Base-by-base conservation (phyloP, 2,888 invertebrate genomes). In the Leucophenga montana region DNA sequence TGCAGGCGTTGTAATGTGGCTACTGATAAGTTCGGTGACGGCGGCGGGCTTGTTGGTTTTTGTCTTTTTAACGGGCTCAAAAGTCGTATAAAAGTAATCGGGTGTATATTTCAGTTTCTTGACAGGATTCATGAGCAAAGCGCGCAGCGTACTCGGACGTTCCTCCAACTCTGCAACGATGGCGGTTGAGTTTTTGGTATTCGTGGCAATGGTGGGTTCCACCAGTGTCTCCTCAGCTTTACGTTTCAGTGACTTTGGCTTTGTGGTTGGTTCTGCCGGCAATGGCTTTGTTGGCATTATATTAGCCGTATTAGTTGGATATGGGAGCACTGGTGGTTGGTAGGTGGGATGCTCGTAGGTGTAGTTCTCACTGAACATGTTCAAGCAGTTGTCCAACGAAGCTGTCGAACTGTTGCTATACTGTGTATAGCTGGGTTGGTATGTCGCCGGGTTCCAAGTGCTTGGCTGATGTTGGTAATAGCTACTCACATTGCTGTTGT, bases 91-190 rank as follows among this genome's bases (percentile, higher is more conserved):
- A 74, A 85, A 88, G 50, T 88, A 88, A 22, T 88, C 85, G 8
- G 89, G 86, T 5, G 84, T 82, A 68, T 89, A 87, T 71, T 87
- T 87, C 1, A 87, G 74, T 70, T 88, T 89, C 77, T 87, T 87
- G 0, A 80, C 81, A 16, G 89, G 89, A 77, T 88, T 88, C 3
- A 90, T 91, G 68, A 93, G 86, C 66, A 93, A 83, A 0, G 92
- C 91, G 75, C 93, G 89, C 20, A 93, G 84, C 54, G 92, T 92
- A 73, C 87, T 87, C 16, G 88, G 87, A 1, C 82, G 77, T 65
- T 86, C 88, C 46, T 82, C 81, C 1, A 78, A 74, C 62, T 75
- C 73, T 39, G 78, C 75, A n/a, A 50, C 27, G 27, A 77, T 77
- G 62, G 76, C 73, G 9, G 76, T 44, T 3, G 44, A 9, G 62